These are phyloP conservation scores for Passer domesticus DNA, from an alignment of 2,113 vertebrate species.

Conservation along the genomic window DNA sequence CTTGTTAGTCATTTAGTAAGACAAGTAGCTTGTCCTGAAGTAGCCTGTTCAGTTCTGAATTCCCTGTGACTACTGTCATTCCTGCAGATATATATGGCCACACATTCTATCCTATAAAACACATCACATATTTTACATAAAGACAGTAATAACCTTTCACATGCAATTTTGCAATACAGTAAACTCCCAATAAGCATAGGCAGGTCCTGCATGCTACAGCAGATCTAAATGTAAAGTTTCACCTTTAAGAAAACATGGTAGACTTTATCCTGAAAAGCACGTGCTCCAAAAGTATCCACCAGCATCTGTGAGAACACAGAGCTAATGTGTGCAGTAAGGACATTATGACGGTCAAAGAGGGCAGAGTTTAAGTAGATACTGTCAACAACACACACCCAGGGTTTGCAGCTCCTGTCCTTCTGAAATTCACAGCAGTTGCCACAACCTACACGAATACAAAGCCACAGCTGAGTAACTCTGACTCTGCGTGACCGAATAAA, in stretches of 20 bases:
- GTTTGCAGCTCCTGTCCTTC: conserved; percentile 16
- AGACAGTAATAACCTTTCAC: not conserved
- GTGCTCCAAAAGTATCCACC: not conserved
- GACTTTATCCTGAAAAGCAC: not conserved
- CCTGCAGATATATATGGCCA: not conserved
- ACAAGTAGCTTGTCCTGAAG: conserved; percentile 19
- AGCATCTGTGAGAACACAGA: not conserved
- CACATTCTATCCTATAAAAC: not conserved
- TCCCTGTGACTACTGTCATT: not conserved
- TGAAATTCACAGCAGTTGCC: not conserved
- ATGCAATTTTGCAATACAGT: not conserved
- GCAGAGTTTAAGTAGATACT: not conserved
- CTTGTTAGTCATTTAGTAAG: not conserved
- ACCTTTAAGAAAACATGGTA: not conserved
- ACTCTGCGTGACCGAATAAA: not conserved
- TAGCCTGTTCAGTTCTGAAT: conserved; percentile 6
- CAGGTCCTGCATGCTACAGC: not conserved
- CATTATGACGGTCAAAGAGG: not conserved
- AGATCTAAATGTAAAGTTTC: not conserved
- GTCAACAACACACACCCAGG: not conserved
- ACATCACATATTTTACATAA: not conserved
- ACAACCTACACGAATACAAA: not conserved
- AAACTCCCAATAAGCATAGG: not conserved
- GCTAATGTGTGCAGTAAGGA: not conserved
- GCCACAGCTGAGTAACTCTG: not conserved